Percentiles rank a stretch among this genome's conserved stretches.
Conservation (phyloP, 2,797 vertebrate species). For the Aeoliscus strigatus region DNA sequence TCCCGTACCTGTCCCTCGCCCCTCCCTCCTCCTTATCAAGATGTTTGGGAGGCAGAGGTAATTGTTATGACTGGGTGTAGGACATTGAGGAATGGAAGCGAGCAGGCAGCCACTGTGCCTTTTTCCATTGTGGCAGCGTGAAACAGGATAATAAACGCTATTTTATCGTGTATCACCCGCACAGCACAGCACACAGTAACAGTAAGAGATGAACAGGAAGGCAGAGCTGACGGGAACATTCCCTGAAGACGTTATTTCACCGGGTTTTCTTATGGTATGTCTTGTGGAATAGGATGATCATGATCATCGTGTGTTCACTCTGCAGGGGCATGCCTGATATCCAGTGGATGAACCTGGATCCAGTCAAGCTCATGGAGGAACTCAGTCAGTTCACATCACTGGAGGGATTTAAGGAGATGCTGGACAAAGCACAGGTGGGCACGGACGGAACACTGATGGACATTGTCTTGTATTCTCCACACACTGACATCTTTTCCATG, state of each 20-base stretch:
- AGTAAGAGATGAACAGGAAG: conserved; percentile 4
- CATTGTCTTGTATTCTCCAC: neutral
- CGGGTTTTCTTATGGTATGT: conserved; percentile 6
- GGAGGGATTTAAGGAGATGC: conserved; percentile 93
- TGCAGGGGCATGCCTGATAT: conserved; percentile 90
- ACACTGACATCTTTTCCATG: conserved; percentile 4
- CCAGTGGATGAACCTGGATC: conserved; percentile 98
- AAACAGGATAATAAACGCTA: conserved; percentile 94
- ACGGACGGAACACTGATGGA: neutral
- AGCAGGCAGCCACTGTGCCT: conserved; percentile 65
- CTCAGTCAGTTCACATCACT: conserved; percentile 92
- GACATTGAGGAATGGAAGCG: conserved; percentile 75
- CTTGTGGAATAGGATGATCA: conserved; percentile 5
- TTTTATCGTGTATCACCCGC: conserved; percentile 81
- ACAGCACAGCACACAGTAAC: conserved; percentile 23
- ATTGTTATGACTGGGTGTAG: conserved; percentile 85
- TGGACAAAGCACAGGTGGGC: conserved; percentile 92
- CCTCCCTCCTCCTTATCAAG: conserved; percentile 79
- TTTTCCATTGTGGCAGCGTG: conserved; percentile 80
- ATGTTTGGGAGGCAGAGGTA: conserved; percentile 82
- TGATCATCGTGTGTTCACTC: conserved; percentile 23
- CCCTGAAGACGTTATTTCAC: neutral
- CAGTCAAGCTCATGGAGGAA: conserved; percentile 91
- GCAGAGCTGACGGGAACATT: conserved; percentile 6
- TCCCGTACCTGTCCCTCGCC: conserved; percentile 33